Base-by-base conservation (phyloP, 2,888 invertebrate species). In the Drosophila peninsularis region DNA sequence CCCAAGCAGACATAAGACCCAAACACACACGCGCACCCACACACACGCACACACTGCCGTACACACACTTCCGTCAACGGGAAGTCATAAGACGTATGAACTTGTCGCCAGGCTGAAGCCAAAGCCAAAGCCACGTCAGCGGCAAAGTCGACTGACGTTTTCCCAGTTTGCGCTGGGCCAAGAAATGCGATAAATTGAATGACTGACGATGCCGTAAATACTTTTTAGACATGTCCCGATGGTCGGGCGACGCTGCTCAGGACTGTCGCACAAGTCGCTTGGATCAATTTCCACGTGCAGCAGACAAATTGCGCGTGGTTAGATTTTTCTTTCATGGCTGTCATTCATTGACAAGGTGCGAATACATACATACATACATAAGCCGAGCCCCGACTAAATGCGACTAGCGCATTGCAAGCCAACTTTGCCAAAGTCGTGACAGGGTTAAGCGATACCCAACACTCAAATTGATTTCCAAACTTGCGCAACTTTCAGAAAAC, bases 41-140 rank as follows among this genome's bases (percentile, higher is more conserved):
- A 42, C 65, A 19, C 42, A 58, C 66, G 54, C 67, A n/a, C 63
- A 37, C 65, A 58, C 69, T 61, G 64, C 34, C 62, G 53, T 69
- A 67, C 75, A 71, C 74, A 80, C 77, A 88, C 91, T 91, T 91
- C 90, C 91, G 90, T 84, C 90, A 87, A 90, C 85, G 88, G 90
- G 87, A 89, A 90, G 90, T 84, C 83, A 84, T 84, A 84, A 84
- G 83, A 87, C 89, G 89, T 87, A 88, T 88, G 83, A 83, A 84
- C 89, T 87, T 84, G 83, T 82, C 89, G 89, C 70, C 83, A 78
- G 61, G 68, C 73, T 30, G 44, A 45, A 36, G 45, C 66, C 70
- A 65, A 53, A 62, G 63, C 56, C 24, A 61, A 41, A 64, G 63
- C 70, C 57, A 13, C 47, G 55, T 30, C 74, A 37, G 55, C 19